phyloP scores from a whole-genome alignment of 2,113 vertebrate genomes.

The Tenebrosternarchus preto region DNA sequence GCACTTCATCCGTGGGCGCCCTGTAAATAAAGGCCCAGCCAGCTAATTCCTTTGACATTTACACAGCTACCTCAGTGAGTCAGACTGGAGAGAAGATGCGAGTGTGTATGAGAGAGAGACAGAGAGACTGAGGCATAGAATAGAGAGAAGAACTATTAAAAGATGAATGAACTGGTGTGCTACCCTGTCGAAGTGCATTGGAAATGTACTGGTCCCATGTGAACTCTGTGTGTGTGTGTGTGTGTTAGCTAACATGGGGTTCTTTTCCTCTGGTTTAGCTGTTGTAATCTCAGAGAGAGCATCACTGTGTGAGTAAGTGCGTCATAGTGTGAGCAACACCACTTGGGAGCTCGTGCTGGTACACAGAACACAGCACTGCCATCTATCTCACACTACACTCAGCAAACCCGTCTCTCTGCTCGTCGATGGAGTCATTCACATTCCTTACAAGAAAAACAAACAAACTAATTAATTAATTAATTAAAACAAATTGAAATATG shows the following conservation, averaged over 20 bases:
- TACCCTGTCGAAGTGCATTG: constrained; percentile 28
- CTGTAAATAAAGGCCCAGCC: constrained; percentile 55
- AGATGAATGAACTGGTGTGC: constrained; percentile 39
- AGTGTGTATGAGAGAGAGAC: constrained; percentile 9
- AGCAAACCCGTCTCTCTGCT: constrained; percentile 34
- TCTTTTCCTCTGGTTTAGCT: constrained; percentile 28
- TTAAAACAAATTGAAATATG: background rate
- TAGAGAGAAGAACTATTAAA: constrained; percentile 30
- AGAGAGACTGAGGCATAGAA: constrained; percentile 6
- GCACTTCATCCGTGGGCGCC: constrained; percentile 64
- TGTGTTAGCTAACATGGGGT: constrained; percentile 22
- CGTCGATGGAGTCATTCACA: constrained; percentile 30
- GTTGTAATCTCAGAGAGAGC: constrained; percentile 36
- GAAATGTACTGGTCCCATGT: constrained; percentile 18
- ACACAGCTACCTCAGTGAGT: constrained; percentile 67
- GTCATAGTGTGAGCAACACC: constrained; percentile 45
- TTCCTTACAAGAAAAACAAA: constrained; percentile 18
- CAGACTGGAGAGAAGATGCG: constrained; percentile 44
- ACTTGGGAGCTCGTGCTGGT: constrained; percentile 18
- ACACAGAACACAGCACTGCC: constrained; percentile 44
- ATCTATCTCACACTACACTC: constrained; percentile 38
- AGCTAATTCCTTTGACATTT: constrained; percentile 79
- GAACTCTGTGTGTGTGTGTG: constrained; percentile 3
- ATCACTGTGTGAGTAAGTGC: constrained; percentile 29
- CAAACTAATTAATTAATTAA: background rate